Base-by-base conservation (phyloP, 2,797 vertebrate genomes). In the Gallinago stenura region DNA sequence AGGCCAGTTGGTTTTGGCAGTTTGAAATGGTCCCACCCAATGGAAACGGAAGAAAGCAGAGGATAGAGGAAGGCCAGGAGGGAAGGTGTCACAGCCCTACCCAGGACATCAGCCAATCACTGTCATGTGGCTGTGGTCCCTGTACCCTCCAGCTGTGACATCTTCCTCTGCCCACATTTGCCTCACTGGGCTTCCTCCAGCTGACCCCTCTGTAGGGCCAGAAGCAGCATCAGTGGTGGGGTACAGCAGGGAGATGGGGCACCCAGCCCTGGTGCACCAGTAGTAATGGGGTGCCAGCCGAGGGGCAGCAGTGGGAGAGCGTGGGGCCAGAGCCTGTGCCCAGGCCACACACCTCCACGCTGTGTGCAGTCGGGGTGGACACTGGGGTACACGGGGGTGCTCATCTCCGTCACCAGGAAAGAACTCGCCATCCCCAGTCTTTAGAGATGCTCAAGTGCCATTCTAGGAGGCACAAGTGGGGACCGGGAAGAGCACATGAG, bases 351-450 rank as follows among this genome's bases (percentile, higher is more conserved):
- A 50, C 8, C 18, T 30, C 48, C 56, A 24, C 0, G 0, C n/a
- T 57, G 10, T 15, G 17, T 51, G 61, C 0, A 1, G 50, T 48
- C 54, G 60, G 24, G 8, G n/a, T 7, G 26, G 35, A 11, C 17
- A 4, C 43, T 20, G 24, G 21, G 48, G 22, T 39, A 37, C 15
- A 1, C 0, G 0, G 50, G 28, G 50, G 26, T 41, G 41, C 37
- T 72, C 43, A 4, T 4, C 33, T 20, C 57, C 28, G 15, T 41
- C 71, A 22, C 14, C 22, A 46, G n/a, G 12, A 73, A 39, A 76
- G 19, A 70, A 15, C 3, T 14, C 31, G 1, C 24, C 18, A 4
- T 65, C 46, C 9, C 30, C 0, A 0, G 11, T 5, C 1, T 4
- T 33, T n/a, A 21, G 20, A 62, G 65, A 39, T 45, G 61, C n/a